Conservation (phyloP, 2,888 invertebrate species). For the Folsomia manolachei region DNA sequence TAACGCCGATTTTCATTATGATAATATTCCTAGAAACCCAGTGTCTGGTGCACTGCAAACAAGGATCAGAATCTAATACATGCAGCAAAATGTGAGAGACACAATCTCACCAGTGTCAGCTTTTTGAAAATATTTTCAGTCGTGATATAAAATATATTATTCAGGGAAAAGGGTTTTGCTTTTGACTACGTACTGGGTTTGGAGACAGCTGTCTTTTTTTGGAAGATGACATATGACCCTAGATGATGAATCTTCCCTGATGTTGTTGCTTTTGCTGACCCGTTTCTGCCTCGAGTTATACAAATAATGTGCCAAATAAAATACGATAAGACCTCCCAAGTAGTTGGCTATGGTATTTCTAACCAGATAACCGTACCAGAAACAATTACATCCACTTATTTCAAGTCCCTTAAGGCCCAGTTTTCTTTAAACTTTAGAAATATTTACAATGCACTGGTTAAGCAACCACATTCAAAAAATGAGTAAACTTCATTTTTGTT, state of each 20-base stretch:
- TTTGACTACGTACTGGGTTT: too few species aligned
- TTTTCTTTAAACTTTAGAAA: too few species aligned
- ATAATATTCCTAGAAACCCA: not conserved
- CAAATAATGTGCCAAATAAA: not conserved
- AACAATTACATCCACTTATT: too few species aligned
- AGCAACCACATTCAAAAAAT: too few species aligned
- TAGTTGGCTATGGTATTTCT: too few species aligned
- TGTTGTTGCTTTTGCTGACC: constrained; percentile 1
- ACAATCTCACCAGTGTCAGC: not conserved
- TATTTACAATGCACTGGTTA: too few species aligned
- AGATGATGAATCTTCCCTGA: constrained; percentile 9
- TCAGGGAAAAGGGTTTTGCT: not conserved
- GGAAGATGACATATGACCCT: constrained; percentile 16
- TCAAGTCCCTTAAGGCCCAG: too few species aligned
- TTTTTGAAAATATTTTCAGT: not conserved
- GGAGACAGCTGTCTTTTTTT: constrained; percentile 14
- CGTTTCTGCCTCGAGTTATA: not conserved
- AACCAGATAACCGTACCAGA: too few species aligned
- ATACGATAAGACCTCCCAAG: too few species aligned
- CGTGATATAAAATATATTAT: not conserved
- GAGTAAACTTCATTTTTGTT: too few species aligned
- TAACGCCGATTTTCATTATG: not conserved
- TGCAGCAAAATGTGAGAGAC: not conserved
- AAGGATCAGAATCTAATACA: not conserved
- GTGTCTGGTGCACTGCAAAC: not conserved